Percentiles rank a stretch among this genome's conserved stretches.
These are phyloP conservation scores for Perodicticus potto DNA, from an alignment of 2,797 vertebrate species.

Conservation along the genomic window DNA sequence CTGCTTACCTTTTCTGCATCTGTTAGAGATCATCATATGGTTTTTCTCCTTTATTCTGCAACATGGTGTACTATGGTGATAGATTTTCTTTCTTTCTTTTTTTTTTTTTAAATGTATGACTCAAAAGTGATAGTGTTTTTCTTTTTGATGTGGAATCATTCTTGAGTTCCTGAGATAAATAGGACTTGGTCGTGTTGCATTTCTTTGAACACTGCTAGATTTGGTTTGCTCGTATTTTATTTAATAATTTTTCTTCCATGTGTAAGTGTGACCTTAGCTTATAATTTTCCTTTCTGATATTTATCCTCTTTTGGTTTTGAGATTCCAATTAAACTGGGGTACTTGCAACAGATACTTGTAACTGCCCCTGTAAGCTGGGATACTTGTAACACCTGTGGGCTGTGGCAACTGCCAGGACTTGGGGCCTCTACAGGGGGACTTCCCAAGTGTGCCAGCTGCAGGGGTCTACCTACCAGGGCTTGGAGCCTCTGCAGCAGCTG, in stretches of 20 bases:
- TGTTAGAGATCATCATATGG: neutral
- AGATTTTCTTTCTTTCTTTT: neutral
- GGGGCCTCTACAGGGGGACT: too few relatives aligned
- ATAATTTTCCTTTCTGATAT: neutral
- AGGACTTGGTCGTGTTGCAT: too few relatives aligned
- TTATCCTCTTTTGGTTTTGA: neutral
- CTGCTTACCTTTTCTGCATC: neutral
- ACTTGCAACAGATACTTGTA: neutral
- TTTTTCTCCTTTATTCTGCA: neutral
- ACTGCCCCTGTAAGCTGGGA: neutral
- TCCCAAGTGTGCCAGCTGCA: neutral
- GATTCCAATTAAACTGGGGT: neutral
- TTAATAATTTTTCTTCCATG: neutral
- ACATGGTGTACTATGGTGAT: neutral
- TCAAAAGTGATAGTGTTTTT: too few relatives aligned
- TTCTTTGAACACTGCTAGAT: neutral
- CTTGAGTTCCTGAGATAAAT: neutral
- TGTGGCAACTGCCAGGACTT: neutral
- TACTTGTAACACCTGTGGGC: neutral
- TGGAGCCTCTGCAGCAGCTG: conserved; percentile 94
- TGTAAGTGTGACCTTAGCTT: neutral
- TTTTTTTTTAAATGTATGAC: too few relatives aligned
- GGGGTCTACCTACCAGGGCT: conserved; percentile 91
- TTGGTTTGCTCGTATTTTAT: neutral
- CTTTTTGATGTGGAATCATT: neutral